Percentiles rank a stretch among this genome's conserved stretches.
phyloP scores from a whole-genome alignment of 2,888 invertebrate species.

The Eilema caniola region DNA sequence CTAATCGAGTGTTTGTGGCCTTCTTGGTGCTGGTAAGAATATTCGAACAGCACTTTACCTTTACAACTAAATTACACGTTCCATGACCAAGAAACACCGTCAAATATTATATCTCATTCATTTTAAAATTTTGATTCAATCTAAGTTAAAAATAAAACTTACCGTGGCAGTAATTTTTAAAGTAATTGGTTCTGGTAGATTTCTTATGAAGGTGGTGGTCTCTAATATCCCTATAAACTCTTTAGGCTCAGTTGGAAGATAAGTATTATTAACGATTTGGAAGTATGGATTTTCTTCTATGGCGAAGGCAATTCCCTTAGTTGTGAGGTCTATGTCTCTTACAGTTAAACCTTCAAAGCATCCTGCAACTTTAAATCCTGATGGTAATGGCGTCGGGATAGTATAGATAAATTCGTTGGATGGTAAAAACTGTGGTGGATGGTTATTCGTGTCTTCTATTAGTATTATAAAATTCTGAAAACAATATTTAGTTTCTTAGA shows the following conservation, averaged over 20 bases:
- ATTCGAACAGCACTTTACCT: no score
- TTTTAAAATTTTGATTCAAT: no score
- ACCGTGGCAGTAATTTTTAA: conserved; percentile 77
- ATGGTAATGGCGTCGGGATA: conserved; percentile 82
- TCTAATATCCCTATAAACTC: conserved; percentile 70
- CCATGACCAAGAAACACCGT: no score
- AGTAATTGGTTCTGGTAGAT: conserved; percentile 66
- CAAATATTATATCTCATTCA: no score
- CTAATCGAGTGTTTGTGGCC: no score
- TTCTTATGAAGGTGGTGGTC: conserved; percentile 71
- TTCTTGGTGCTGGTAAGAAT: no score
- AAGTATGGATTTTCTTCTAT: conserved; percentile 74
- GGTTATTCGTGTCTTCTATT: conserved; percentile 83
- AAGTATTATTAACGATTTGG: conserved; percentile 66
- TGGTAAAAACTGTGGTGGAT: conserved; percentile 74
- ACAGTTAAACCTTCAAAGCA: conserved; percentile 76
- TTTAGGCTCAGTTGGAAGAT: conserved; percentile 60
- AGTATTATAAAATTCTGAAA: conserved; percentile 74
- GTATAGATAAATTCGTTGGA: conserved; percentile 65
- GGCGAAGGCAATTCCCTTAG: conserved; percentile 69
- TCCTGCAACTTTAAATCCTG: conserved; percentile 74
- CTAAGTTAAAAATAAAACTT: conserved; percentile 43
- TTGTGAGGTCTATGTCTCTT: conserved; percentile 85
- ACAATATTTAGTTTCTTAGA: conserved; percentile 18
- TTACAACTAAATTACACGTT: no score